A percentile compares a stretch with the other conserved stretches of the same genome.
Conservation (phyloP, 53 echinoderm and acorn worm species). For the Echinometra lucunter region DNA sequence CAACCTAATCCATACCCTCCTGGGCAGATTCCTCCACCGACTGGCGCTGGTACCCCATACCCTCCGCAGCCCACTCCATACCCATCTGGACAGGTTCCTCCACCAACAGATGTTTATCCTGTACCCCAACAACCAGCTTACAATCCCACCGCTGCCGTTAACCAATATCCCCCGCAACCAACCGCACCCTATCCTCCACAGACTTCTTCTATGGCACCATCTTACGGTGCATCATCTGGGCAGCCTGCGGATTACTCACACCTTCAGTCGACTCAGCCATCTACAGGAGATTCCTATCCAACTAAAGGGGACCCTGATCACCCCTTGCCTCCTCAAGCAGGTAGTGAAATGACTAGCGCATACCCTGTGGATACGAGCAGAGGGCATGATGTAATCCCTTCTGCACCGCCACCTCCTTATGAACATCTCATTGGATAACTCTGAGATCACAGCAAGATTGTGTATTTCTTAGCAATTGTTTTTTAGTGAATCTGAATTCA, state of each 20-base stretch:
- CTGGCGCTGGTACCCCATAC: background rate
- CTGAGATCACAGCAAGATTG: background rate
- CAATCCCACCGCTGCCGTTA: conserved; percentile 22
- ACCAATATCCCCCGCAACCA: background rate
- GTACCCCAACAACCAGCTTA: background rate
- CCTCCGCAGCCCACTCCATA: background rate
- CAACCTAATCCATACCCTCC: background rate
- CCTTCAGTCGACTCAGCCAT: background rate
- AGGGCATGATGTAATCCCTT: background rate
- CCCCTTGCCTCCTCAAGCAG: background rate
- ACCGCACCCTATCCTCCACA: conserved; percentile 38
- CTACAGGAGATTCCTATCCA: background rate
- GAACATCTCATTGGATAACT: conserved; percentile 10
- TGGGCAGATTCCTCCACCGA: background rate
- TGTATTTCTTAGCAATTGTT: background rate
- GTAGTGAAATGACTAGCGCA: background rate
- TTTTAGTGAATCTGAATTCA: too few relatives aligned
- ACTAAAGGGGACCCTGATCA: conserved; percentile 30
- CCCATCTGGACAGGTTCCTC: background rate
- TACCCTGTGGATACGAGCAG: background rate
- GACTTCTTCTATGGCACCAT: background rate
- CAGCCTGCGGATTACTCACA: background rate
- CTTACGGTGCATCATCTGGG: background rate
- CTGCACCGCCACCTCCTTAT: background rate
- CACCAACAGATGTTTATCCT: background rate